phyloP scores from a whole-genome alignment of 1,140 invertebrate genomes.

The Eupristina koningsbergeri region DNA sequence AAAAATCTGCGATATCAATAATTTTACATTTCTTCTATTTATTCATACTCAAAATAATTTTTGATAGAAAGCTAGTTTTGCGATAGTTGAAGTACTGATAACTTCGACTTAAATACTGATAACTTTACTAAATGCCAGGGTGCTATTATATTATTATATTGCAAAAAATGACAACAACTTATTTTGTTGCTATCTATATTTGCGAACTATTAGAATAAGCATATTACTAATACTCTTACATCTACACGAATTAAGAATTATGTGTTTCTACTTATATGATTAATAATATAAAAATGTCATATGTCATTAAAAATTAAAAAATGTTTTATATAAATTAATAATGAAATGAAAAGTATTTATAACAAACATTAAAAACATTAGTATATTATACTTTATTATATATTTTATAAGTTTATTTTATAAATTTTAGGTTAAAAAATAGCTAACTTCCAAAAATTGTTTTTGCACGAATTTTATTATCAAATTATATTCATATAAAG shows the following conservation, averaged over 20 bases:
- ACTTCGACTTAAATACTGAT: slow-evolving; percentile 11
- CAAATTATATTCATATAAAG: too few species aligned
- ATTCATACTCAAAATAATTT: not conserved
- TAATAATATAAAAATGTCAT: slow-evolving; percentile 28
- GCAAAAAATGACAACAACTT: slow-evolving; percentile 25
- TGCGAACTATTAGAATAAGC: slow-evolving; percentile 45
- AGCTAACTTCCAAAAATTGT: too few species aligned
- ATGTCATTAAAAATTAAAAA: too few species aligned
- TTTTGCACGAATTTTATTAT: too few species aligned
- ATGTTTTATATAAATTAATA: too few species aligned
- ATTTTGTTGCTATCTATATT: slow-evolving; percentile 52
- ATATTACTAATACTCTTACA: slow-evolving; percentile 56
- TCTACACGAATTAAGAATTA: slow-evolving; percentile 35
- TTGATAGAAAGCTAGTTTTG: slow-evolving; percentile 5
- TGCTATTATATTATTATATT: slow-evolving; percentile 48
- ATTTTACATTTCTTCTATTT: not conserved
- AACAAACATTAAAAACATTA: too few species aligned
- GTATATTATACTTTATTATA: too few species aligned
- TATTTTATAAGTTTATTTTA: too few species aligned
- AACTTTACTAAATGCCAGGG: slow-evolving; percentile 45
- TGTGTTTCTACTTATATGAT: slow-evolving; percentile 7
- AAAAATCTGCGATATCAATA: too few species aligned
- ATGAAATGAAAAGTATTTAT: too few species aligned
- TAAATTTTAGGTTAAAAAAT: too few species aligned
- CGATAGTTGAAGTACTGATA: slow-evolving; percentile 21